Evolutionary conservation across 2,888 invertebrate genomes (phyloP).

Genomic region (Cheilosia scutellata): DNA sequence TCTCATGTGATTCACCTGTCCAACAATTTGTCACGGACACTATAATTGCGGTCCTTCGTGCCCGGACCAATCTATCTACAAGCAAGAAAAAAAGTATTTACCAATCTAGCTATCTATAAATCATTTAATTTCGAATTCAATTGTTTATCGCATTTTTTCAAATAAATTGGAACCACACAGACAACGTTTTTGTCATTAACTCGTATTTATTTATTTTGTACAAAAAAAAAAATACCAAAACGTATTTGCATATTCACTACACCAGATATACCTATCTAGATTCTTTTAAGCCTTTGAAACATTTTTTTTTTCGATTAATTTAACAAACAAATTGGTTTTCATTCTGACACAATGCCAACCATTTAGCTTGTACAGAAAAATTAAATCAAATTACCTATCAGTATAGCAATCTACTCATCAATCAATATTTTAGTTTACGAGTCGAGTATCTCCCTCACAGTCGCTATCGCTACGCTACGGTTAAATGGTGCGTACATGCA

Average conservation of each 20-base stretch:
- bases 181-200: background rate
- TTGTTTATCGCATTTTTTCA: background rate
- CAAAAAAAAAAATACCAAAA: too few relatives aligned
- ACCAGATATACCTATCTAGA: background rate
- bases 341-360: conserved; percentile 16
- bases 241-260: background rate
- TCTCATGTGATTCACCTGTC: too few relatives aligned
- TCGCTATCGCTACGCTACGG: conserved; percentile 6
- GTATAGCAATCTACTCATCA: conserved; percentile 38
- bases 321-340: conserved; percentile 34
- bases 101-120: background rate
- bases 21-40: too few relatives aligned
- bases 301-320: conserved; percentile 16
- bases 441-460: background rate
- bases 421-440: conserved; percentile 39
- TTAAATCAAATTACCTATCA: conserved; percentile 37
- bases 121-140: background rate
- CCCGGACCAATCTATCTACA: too few relatives aligned
- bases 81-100: too few relatives aligned
- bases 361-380: conserved; percentile 7
- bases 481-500: conserved; percentile 21
- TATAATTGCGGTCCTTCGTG: too few relatives aligned
- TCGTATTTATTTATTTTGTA: background rate
- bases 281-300: background rate
- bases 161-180: background rate